Conservation (phyloP, 2,113 vertebrate genomes). For the Monopterus albus region DNA sequence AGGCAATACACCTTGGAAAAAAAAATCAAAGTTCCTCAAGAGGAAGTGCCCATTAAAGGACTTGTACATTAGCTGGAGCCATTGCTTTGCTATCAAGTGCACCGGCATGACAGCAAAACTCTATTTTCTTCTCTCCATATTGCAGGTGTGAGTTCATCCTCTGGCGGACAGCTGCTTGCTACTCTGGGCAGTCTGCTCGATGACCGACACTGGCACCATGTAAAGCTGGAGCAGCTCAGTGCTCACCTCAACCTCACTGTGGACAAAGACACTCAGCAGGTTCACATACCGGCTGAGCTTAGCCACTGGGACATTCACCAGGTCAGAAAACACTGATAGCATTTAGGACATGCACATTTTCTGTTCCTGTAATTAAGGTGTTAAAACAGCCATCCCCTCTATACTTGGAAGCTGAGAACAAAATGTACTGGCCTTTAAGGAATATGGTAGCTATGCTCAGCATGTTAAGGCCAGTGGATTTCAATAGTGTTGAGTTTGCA, state of each 20-base stretch:
- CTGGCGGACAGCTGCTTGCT: slow-evolving; percentile 78
- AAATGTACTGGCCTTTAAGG: too few relatives aligned
- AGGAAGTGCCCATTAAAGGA: background rate
- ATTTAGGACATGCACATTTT: too few relatives aligned
- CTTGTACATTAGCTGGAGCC: background rate
- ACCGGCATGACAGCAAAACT: background rate
- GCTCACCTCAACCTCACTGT: slow-evolving; percentile 91
- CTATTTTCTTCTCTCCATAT: slow-evolving; percentile 26
- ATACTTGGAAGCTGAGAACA: too few relatives aligned
- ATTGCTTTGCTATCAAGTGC: background rate
- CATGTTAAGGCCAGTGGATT: too few relatives aligned
- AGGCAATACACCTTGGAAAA: too few relatives aligned
- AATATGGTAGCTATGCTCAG: background rate
- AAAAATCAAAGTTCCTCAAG: slow-evolving; percentile 18
- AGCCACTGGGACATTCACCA: slow-evolving; percentile 88
- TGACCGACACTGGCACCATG: slow-evolving; percentile 95
- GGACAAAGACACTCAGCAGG: slow-evolving; percentile 87
- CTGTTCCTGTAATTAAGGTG: too few relatives aligned
- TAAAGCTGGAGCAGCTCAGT: slow-evolving; percentile 87
- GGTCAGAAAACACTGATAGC: slow-evolving; percentile 79
- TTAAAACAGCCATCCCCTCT: too few relatives aligned
- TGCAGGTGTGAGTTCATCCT: slow-evolving; percentile 81
- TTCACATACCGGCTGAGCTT: slow-evolving; percentile 86
- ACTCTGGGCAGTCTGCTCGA: slow-evolving; percentile 93
- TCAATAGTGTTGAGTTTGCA: too few relatives aligned